Conservation (phyloP, 2,888 invertebrate genomes). For the Neoaliturus tenellus region DNA sequence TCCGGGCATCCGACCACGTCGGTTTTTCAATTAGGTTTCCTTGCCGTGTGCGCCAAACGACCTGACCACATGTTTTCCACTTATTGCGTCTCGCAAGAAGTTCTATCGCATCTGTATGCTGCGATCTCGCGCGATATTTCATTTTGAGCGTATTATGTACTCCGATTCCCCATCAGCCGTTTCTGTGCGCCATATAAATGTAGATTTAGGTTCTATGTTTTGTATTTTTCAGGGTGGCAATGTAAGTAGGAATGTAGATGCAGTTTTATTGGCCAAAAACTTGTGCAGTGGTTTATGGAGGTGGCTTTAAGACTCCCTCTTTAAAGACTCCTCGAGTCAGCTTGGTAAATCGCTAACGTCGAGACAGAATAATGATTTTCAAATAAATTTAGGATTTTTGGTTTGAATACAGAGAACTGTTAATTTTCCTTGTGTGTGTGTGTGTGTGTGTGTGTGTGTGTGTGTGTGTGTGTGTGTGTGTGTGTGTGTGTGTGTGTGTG, state of each 20-base stretch:
- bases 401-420: too few species aligned
- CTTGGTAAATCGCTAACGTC: too few species aligned
- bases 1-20: neutral
- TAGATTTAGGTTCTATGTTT: neutral
- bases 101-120: conserved; percentile 31
- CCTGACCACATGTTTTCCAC: conserved; percentile 2
- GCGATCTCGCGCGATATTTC: neutral
- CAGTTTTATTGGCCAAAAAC: too few species aligned
- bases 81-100: conserved; percentile 30
- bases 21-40: conserved; percentile 42
- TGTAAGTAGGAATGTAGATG: neutral
- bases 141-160: neutral
- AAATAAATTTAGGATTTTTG: too few species aligned
- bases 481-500: too few species aligned
- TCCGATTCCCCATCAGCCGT: neutral
- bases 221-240: neutral
- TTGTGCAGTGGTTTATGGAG: too few species aligned
- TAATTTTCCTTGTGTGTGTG: too few species aligned
- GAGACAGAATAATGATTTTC: too few species aligned
- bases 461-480: too few species aligned
- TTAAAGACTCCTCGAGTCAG: too few species aligned
- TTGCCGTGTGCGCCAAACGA: neutral
- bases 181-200: neutral
- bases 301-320: too few species aligned
- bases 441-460: too few species aligned